These are phyloP conservation scores for Argyrosomus regius DNA, from an alignment of 2,797 vertebrate genomes.

Conservation along the genomic window DNA sequence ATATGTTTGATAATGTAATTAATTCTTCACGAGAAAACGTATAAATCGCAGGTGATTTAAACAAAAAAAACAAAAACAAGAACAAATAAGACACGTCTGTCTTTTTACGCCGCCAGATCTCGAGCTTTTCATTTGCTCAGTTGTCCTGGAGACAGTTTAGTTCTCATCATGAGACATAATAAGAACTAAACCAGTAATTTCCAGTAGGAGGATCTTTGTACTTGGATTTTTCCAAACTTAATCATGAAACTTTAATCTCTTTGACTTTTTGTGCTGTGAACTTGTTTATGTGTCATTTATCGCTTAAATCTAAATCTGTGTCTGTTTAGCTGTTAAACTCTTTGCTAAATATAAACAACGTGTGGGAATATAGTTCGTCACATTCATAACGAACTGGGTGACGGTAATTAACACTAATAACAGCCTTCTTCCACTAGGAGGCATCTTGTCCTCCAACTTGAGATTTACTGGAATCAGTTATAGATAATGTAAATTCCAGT, in stretches of 20 bases:
- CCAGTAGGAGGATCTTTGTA: neutral
- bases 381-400: neutral
- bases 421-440: slow-evolving; percentile 45
- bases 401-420: slow-evolving; percentile 23
- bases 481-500: slow-evolving; percentile 54
- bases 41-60: neutral
- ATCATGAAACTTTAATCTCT: neutral
- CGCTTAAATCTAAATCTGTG: neutral
- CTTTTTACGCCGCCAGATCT: slow-evolving; percentile 1
- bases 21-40: neutral
- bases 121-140: neutral
- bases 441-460: slow-evolving; percentile 27
- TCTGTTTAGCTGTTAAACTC: neutral
- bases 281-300: neutral
- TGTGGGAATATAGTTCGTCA: neutral
- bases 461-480: slow-evolving; percentile 42
- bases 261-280: neutral
- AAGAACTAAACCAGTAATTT: neutral
- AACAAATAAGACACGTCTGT: slow-evolving; percentile 4
- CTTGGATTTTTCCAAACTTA: neutral
- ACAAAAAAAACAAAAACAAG: too few relatives aligned
- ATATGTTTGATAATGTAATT: neutral
- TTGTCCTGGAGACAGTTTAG: neutral
- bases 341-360: neutral
- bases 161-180: neutral